A percentile compares a stretch with the other conserved stretches of the same genome.
phyloP scores from a whole-genome alignment of 2,888 invertebrate species.

The Dryadula phaetusa region DNA sequence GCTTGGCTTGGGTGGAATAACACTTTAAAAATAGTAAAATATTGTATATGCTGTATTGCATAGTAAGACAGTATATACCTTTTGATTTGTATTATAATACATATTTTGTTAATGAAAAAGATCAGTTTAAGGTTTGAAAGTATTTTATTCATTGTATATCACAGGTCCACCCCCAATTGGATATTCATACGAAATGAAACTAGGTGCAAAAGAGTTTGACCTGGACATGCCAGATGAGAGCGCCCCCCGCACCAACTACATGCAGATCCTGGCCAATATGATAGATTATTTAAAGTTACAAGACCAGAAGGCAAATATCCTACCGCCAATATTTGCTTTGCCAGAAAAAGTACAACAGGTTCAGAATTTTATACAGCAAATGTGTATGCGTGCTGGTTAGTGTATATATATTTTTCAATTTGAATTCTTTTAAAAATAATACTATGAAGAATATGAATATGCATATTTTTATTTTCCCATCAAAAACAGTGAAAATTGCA shows the following conservation, averaged over 20 bases:
- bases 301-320: constrained; percentile 43
- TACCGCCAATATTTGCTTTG: constrained; percentile 70
- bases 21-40: too few relatives aligned
- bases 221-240: constrained; percentile 63
- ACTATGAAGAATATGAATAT: too few relatives aligned
- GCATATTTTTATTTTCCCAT: too few relatives aligned
- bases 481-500: too few relatives aligned
- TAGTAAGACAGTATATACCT: too few relatives aligned
- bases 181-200: constrained; percentile 67
- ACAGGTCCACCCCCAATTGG: constrained; percentile 67
- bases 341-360: constrained; percentile 63
- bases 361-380: constrained; percentile 61
- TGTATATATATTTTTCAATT: too few relatives aligned
- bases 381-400: constrained; percentile 66
- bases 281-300: constrained; percentile 66
- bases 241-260: constrained; percentile 51
- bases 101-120: too few relatives aligned
- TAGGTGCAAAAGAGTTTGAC: constrained; percentile 57
- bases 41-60: too few relatives aligned
- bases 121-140: too few relatives aligned
- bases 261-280: constrained; percentile 62
- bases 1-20: too few relatives aligned
- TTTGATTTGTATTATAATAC: too few relatives aligned
- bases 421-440: too few relatives aligned
- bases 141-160: constrained; percentile 16